Percentiles rank a stretch among this genome's conserved stretches.
Conservation (phyloP, 2,797 vertebrate species). For the Micropoecilia bifurca region DNA sequence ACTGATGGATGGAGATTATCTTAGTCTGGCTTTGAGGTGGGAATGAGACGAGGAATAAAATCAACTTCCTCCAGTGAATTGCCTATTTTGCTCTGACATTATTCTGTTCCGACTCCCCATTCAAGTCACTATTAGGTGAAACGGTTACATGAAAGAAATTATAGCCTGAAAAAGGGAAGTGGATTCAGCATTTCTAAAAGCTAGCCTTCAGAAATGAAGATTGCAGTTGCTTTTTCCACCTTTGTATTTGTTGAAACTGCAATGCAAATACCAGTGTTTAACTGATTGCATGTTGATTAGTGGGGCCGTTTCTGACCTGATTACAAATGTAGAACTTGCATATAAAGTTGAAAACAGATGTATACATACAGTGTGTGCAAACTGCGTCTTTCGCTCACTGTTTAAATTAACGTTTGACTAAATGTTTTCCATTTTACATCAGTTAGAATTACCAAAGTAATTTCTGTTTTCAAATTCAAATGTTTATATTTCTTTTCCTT, state of each 20-base stretch:
- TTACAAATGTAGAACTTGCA: slow-evolving; percentile 35
- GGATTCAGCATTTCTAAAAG: slow-evolving; percentile 5
- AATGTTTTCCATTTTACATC: background rate
- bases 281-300: slow-evolving; percentile 60
- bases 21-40: slow-evolving; percentile 36
- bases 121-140: slow-evolving; percentile 14
- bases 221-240: slow-evolving; percentile 4
- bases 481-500: background rate
- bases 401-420: background rate
- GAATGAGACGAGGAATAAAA: slow-evolving; percentile 1
- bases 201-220: background rate
- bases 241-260: slow-evolving; percentile 16
- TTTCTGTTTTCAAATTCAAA: background rate
- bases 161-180: background rate
- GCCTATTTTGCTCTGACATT: background rate
- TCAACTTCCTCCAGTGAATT: background rate
- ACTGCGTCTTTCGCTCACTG: background rate
- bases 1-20: slow-evolving; percentile 65
- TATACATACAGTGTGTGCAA: background rate
- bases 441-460: background rate
- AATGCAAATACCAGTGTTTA: slow-evolving; percentile 31
- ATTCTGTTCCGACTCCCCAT: background rate
- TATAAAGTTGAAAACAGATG: background rate
- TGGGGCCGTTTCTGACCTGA: slow-evolving; percentile 37
- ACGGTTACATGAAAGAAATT: background rate